Evolutionary conservation across 2,888 invertebrate genomes (phyloP), one percentile per base, ranked within the genome.

Genomic region (Leucoma salicis): DNA sequence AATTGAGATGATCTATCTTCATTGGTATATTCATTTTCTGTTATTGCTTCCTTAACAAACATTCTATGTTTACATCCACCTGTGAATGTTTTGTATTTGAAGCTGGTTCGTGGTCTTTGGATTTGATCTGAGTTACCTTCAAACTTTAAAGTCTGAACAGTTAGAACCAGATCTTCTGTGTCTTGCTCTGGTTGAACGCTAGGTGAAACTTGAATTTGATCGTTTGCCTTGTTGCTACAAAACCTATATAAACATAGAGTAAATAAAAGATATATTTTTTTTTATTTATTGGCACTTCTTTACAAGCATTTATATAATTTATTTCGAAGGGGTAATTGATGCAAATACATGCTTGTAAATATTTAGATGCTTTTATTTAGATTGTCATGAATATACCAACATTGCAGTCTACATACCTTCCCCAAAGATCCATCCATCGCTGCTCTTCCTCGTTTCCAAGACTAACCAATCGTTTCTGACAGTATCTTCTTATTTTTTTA

Each of bases 91-190:
- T 80, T 86, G 49, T 81, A 89, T 62, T 88, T 88, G 35, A 87
- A 88, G 46, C 80, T 77, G 3, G 82, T 79, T 31, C 79, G 66
- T 0, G 72, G 73, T 50, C 74, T 73, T 49, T 73, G 81, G 0
- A 55, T 60, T 41, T 75, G 70, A 13, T 77, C 68, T 1, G 65
- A 49, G 11, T 77, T 66, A 1, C 88, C 88, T 54, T 76, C 72
- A 43, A 88, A 89, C 52, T 83, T 72, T 27, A 89, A 60, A 13
- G 83, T 89, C 63, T 87, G 87, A 1, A 89, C 85, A 1, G 88
- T 73, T 1, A 89, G 78, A 35, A 70, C 82, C 36, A 85, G 49
- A 35, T 86, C 76, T 35, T 79, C 74, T 1, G 40, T 29, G 11
- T 70, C 62, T 6, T 60, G 57, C 6, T 65, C 61, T 7, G 36